A percentile compares a stretch with the other conserved stretches of the same genome.
Evolutionary conservation across 1,140 invertebrate genomes (phyloP).

Genomic region (Zophobas morio): DNA sequence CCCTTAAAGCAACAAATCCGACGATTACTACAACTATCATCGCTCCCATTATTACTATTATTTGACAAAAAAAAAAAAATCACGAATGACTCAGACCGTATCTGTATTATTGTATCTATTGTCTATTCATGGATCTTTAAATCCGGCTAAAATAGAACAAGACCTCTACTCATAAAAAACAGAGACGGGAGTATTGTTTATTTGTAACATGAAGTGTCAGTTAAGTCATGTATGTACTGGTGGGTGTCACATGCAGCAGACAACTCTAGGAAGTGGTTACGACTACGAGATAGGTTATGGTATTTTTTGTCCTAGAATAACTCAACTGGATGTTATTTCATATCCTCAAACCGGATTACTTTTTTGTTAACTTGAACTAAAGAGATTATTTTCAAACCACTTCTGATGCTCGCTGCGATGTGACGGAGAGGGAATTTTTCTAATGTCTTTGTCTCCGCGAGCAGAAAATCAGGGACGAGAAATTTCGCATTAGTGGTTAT

Average conservation of each 20-base stretch:
- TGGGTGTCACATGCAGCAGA: slow-evolving; percentile 35
- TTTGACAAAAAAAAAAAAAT: neutral
- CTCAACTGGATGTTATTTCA: slow-evolving; percentile 42
- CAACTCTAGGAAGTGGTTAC: slow-evolving; percentile 41
- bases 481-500: no score
- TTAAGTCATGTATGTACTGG: slow-evolving; percentile 29
- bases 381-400: slow-evolving; percentile 37
- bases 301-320: slow-evolving; percentile 39
- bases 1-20: slow-evolving; percentile 20
- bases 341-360: slow-evolving; percentile 41
- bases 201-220: slow-evolving; percentile 18
- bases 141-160: slow-evolving; percentile 1
- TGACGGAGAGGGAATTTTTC: slow-evolving; percentile 14
- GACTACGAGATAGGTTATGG: slow-evolving; percentile 41
- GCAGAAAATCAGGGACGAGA: no score
- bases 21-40: slow-evolving; percentile 18
- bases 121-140: neutral
- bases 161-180: slow-evolving; percentile 2
- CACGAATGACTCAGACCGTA: no score
- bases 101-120: neutral
- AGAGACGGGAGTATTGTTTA: slow-evolving; percentile 10
- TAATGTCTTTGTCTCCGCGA: neutral
- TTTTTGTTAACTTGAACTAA: slow-evolving; percentile 40
- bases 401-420: slow-evolving; percentile 30
- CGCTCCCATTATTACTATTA: neutral